Percentiles rank a stretch among this genome's conserved stretches.
Evolutionary conservation across 2,113 vertebrate species (phyloP).

Genomic region (Pluvialis apricaria): DNA sequence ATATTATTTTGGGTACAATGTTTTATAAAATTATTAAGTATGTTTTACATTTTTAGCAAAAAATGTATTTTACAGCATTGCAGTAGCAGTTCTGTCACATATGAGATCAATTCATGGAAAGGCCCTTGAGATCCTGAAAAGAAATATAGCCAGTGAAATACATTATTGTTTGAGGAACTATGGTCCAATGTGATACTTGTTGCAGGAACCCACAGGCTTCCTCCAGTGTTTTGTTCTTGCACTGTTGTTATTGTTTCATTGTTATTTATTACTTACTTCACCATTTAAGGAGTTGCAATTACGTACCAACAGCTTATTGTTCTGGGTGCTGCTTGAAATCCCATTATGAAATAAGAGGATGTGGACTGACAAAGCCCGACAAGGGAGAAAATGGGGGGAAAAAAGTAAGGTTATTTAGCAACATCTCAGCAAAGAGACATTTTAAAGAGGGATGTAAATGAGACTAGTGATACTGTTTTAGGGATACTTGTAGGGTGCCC

Average conservation of each 20-base stretch:
- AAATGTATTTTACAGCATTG: accelerated
- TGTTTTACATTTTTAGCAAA: neutral
- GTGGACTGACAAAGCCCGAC: neutral
- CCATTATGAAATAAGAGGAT: neutral
- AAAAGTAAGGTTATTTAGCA: neutral
- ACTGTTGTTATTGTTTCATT: neutral
- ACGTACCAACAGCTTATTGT: neutral
- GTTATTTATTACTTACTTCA: neutral
- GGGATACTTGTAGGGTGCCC: neutral
- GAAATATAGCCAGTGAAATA: neutral
- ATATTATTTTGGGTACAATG: neutral
- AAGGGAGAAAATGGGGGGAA: neutral
- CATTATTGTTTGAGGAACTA: neutral
- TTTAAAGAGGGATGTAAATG: neutral
- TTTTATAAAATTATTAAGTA: neutral
- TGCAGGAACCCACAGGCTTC: neutral
- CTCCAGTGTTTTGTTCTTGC: neutral
- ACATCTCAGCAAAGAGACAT: neutral
- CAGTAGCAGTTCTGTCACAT: neutral
- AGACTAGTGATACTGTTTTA: neutral
- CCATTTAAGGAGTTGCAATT: neutral
- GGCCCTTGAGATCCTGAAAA: neutral
- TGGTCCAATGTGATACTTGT: neutral
- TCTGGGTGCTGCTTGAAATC: neutral
- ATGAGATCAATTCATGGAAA: neutral